Evolutionary conservation across 2,888 invertebrate species (phyloP), one percentile per base, ranked within the genome.

Genomic region (Eremobia ochroleuca): DNA sequence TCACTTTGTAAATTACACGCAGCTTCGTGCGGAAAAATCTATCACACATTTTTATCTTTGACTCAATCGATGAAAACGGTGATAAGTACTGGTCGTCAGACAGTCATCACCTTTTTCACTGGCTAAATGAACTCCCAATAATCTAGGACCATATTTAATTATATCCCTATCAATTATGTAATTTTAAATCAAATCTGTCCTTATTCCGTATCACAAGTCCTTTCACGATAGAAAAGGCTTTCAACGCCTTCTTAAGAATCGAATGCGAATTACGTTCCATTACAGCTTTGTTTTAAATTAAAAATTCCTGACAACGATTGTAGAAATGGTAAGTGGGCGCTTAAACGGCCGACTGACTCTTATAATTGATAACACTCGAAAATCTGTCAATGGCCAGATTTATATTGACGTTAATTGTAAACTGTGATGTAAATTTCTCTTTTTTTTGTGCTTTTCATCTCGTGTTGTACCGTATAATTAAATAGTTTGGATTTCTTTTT

Each of bases 351-450:
- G 52, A 66, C 43, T 86, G 78, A 64, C 81, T 75, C 70, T 82
- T 85, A 87, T 89, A 90, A 91, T 90, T 88, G 84, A 87, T 88
- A 85, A 76, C 79, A 78, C 76, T 82, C 78, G 80, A 85, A 77
- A 82, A 73, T 77, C 69, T 81, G 75, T 81, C 85, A 79, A 85
- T 79, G 40, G 68, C 40, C 46, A 71, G 88, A 83, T 88, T 89
- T 90, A 88, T 84, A 79, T 76, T 78, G 77, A 79, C 68, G 78
- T 68, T 88, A 82, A 89, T 89, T 89, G 88, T 81, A 62, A 85
- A 77, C 62, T 15, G 61, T 75, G 83, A 77, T 75, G 77, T 78
- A 77, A 81, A 87, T 87, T 79, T 77, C 75, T 73, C 68, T 78
- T 79, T 74, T 61, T 21, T 43, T 82, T 73, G 62, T 61, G 52